Percentiles rank a stretch among this genome's conserved stretches.
Evolutionary conservation across 2,888 invertebrate genomes (phyloP).

Genomic region (Zootermopsis nevadensis): DNA sequence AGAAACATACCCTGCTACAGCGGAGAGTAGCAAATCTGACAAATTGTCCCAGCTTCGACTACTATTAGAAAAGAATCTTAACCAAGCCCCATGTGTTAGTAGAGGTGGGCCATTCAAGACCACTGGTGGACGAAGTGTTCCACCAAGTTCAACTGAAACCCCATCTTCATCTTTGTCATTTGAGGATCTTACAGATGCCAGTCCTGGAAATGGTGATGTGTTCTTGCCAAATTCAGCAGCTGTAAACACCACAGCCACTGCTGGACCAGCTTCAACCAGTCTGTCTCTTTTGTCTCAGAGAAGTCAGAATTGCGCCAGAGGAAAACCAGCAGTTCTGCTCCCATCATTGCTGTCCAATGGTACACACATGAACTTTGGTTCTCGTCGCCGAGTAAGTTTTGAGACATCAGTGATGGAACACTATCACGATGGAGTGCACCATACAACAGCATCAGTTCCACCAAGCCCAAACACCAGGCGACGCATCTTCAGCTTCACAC

Average conservation of each 20-base stretch:
- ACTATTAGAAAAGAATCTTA: conserved; percentile 75
- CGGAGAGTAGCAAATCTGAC: conserved; percentile 64
- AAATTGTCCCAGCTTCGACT: conserved; percentile 80
- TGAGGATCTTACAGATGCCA: too few relatives aligned
- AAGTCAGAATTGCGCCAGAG: conserved; percentile 29
- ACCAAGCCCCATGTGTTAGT: conserved; percentile 58
- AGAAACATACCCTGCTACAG: background rate
- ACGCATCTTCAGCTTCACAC: conserved; percentile 86
- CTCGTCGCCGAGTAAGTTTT: conserved; percentile 69
- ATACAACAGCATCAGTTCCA: conserved; percentile 64
- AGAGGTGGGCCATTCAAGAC: too few relatives aligned
- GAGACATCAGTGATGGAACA: conserved; percentile 62
- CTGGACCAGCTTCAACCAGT: conserved; percentile 44
- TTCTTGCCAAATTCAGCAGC: too few relatives aligned
- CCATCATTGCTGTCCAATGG: conserved; percentile 58
- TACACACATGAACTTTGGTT: conserved; percentile 49
- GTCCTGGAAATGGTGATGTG: too few relatives aligned
- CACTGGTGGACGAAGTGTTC: too few relatives aligned
- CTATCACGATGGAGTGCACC: conserved; percentile 3
- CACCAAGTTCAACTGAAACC: too few relatives aligned
- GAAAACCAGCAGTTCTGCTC: conserved; percentile 59
- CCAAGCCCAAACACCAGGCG: conserved; percentile 82
- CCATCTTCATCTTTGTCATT: too few relatives aligned
- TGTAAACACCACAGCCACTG: background rate
- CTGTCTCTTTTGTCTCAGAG: conserved; percentile 47